Evolutionary conservation across 2,113 vertebrate species (phyloP), one percentile per base, ranked within the genome.

Genomic region (Promerops cafer): DNA sequence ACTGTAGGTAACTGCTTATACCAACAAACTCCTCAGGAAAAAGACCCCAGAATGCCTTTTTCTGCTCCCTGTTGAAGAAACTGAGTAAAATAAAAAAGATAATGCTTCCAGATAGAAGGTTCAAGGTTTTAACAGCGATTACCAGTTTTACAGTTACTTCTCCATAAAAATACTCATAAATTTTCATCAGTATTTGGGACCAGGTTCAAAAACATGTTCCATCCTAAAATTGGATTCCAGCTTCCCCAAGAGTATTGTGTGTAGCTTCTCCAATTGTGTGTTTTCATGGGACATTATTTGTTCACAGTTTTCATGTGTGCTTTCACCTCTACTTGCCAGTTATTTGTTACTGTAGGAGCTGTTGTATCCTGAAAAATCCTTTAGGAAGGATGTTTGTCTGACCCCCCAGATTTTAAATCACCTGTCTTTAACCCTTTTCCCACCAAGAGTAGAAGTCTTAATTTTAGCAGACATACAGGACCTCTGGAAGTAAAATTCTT

Each of bases 241-340:
- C 47, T 75, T 91, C 16, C 18, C 5, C 28, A 47, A 31, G 19
- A 79, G 4, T n/a, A 63, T 4, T 16, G 19, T 47, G 14, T 47
- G 7, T 1, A 2, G 6, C 42, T 60, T 74, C 31, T 49, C 4
- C 49, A 78, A 3, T 2, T 31, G 2, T 11, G 8, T 59, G 6
- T 13, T 82, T 84, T 71, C 18, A 13, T 19, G 12, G 4, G 37
- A 15, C 1, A 1, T 40, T 52, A 33, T n/a, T 70, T 79, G 11
- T 33, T 89, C 66, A 50, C 16, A 84, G 9, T 30, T 81, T 89
- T 96, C 18, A 31, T 0, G 0, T 44, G 19, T 31, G 10, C 8
- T 89, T 86, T 87, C 39, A 52, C 24, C 16, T 87, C 18, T 81
- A 30, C 7, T 23, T 39, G 30, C 6, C 42, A 59, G 3, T 44